Percentiles rank a stretch among this genome's conserved stretches.
These are phyloP conservation scores for Charadrius vociferus DNA, from an alignment of 2,113 vertebrate genomes.

Conservation along the genomic window DNA sequence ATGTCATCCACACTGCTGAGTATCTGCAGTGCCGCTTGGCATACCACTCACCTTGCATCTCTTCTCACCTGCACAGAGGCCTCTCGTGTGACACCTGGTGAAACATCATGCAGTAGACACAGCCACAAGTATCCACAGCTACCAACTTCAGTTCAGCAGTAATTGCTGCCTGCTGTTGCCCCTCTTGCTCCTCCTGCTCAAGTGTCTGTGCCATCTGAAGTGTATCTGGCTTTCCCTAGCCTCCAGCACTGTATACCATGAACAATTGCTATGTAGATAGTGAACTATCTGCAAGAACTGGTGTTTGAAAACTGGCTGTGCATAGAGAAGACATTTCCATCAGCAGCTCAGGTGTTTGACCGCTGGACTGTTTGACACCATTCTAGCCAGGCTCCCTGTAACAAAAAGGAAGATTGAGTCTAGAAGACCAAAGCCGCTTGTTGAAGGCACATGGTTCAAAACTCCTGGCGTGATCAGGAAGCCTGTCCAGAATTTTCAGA, in stretches of 20 bases:
- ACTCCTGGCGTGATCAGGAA: neutral
- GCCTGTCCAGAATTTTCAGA: neutral
- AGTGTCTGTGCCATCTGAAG: neutral
- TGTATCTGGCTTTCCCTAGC: neutral
- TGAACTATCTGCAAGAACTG: neutral
- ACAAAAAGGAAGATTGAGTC: neutral
- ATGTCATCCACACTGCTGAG: neutral
- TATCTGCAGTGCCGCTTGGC: neutral
- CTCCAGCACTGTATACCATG: neutral
- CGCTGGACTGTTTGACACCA: neutral
- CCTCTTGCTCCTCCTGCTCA: neutral
- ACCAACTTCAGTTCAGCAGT: neutral
- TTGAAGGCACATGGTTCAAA: neutral
- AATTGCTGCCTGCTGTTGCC: neutral
- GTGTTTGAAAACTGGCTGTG: neutral
- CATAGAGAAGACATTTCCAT: neutral
- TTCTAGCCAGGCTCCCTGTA: neutral
- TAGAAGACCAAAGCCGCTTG: neutral
- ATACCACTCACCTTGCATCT: neutral
- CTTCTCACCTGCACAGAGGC: neutral
- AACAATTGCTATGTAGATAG: neutral
- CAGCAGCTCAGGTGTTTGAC: neutral
- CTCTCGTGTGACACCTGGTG: rapidly evolving
- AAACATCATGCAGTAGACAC: neutral
- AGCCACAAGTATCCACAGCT: neutral